Evolutionary conservation across 2,113 vertebrate genomes (phyloP), one percentile per base, ranked within the genome.

Genomic region (Catharus fuscescens): DNA sequence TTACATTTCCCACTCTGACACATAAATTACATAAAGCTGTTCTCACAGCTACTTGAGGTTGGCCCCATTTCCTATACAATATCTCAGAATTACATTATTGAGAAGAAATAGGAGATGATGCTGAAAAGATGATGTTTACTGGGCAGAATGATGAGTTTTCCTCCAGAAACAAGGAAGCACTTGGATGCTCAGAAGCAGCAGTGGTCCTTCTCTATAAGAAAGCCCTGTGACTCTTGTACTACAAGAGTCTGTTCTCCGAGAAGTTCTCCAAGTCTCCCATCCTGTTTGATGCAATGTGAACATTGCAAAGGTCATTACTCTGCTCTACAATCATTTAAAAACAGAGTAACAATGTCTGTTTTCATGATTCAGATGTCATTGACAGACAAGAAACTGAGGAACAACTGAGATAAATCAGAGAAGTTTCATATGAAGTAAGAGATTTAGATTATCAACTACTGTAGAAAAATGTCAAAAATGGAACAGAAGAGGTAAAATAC

Each of bases 371-470:
- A 28, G n/a, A 32, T 62, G 21, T 9, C 76, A 29, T 34, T 64
- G n/a, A 56, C 8, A 0, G 0, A 38, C 13, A 14, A 60, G 18
- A 67, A 47, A 18, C 31, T 24, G 31, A 59, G 5, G 18, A 76
- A 34, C 9, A 86, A 38, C 4, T 62, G 47, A 78, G 18, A 52
- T n/a, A 78, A 38, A 69, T 16, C 0, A 57, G 6, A n/a, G 14
- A 14, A 10, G 0, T 84, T 86, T 64, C 29, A 82, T 11, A 50
- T 31, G 9, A 74, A 59, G 1, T 26, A 8, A 45, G 28, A 71
- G 15, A 20, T 26, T 52, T 47, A 45, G 25, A 19, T 34, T 45
- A 66, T 7, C 7, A 92, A 15, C 11, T 42, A 6, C 9, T 59
- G 5, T 52, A 59, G 42, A 70, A 72, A 73, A 31, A 2, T 40